phyloP scores from a whole-genome alignment of 2,113 vertebrate species.

The Callaeas wilsoni region DNA sequence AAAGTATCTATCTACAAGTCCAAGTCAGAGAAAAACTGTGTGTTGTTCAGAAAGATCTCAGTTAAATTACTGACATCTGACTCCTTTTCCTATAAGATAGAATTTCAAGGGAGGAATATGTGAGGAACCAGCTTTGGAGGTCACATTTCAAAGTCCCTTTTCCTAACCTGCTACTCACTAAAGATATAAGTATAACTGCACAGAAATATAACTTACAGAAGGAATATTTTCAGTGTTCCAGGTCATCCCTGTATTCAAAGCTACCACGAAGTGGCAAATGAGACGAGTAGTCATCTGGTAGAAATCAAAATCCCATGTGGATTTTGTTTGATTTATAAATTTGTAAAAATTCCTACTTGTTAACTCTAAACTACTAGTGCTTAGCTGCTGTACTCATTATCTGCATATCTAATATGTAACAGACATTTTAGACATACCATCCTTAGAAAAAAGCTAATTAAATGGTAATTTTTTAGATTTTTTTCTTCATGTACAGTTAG shows the following conservation, averaged over 20 bases:
- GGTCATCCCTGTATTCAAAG: not conserved
- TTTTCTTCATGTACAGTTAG: not conserved
- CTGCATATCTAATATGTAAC: not conserved
- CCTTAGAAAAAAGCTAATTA: not conserved
- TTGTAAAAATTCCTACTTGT: not conserved
- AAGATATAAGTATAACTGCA: not conserved
- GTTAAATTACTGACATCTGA: not conserved
- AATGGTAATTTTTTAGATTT: not conserved
- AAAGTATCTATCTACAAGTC: not conserved
- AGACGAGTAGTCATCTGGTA: not conserved
- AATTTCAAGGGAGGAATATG: not conserved
- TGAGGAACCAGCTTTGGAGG: not conserved
- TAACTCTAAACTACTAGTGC: not conserved
- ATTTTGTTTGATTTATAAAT: not conserved
- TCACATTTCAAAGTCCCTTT: not conserved
- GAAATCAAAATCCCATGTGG: not conserved
- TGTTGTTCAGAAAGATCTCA: not conserved
- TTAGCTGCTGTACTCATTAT: not conserved
- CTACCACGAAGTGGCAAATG: not conserved
- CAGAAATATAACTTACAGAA: not conserved
- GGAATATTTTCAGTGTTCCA: not conserved
- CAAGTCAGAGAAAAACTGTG: not conserved
- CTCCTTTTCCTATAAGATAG: not conserved
- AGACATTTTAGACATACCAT: not conserved
- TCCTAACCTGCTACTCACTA: not conserved